Conservation (phyloP, 2,113 vertebrate species). For the Centropus unirufus region DNA sequence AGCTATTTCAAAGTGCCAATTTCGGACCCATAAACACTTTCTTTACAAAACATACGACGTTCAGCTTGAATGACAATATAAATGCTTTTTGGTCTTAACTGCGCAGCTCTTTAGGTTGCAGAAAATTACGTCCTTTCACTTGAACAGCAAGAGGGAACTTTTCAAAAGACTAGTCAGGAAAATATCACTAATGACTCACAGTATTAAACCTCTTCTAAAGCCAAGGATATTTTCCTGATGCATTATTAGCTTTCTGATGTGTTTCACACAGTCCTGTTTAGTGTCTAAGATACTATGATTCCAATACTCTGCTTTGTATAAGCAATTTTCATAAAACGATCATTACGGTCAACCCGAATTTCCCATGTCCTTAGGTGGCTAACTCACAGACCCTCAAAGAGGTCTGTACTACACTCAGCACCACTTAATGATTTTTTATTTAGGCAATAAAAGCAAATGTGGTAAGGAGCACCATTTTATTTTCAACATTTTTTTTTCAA, state of each 20-base stretch:
- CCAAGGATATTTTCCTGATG: constrained; percentile 5
- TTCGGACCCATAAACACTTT: neutral
- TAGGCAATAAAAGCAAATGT: neutral
- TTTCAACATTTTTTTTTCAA: neutral
- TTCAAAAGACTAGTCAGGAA: constrained; percentile 19
- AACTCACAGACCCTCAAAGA: neutral
- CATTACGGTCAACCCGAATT: neutral
- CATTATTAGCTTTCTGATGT: neutral
- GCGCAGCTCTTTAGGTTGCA: neutral
- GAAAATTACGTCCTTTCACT: constrained; percentile 6
- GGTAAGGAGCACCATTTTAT: neutral
- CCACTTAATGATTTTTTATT: neutral
- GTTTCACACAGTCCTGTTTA: neutral
- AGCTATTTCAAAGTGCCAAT: neutral
- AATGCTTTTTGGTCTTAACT: constrained; percentile 15
- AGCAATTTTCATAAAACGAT: neutral
- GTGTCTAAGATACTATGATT: neutral
- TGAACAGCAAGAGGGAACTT: constrained; percentile 15
- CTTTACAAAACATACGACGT: neutral
- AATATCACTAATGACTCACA: constrained; percentile 33
- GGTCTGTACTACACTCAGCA: neutral
- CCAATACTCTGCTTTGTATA: neutral
- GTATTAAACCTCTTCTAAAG: constrained; percentile 7
- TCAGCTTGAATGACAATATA: neutral
- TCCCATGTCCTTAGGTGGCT: neutral